Base-by-base conservation (phyloP, 2,797 vertebrate species). In the Halcyon badia region DNA sequence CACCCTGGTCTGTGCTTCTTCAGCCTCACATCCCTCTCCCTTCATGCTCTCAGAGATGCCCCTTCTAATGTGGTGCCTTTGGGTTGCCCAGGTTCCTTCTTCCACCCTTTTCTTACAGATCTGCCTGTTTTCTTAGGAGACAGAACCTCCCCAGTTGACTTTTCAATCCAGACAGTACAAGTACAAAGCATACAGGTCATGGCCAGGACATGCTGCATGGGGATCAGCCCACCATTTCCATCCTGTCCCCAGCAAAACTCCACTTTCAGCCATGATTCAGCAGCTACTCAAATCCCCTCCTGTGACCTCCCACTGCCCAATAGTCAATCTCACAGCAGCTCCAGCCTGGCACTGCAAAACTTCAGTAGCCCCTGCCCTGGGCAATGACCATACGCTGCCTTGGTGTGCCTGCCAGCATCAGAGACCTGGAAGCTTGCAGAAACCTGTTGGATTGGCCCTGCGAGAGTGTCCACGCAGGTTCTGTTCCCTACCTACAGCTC, bases 191-290 rank as follows among this genome's bases (percentile, higher is more conserved):
- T 71, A 54, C 95, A 96, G 56, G 82, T 82, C 87, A 91, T 0
- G 0, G 79, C 79, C 66, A 80, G 1, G 1, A 39, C 0, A 0
- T 41, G 68, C 42, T 57, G 84, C 65, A 10, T 0, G 0, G 48
- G 80, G 72, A 78, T 42, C 72, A 90, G 41, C 44, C 52, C 49
- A 90, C 10, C 49, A 65, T 46, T 65, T 91, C 83, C 92, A 85
- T 94, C 80, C 62, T 46, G 9, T 66, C 52, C 9, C 0, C 5
- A 1, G 60, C 28, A 85, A 66, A 89, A 52, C n/a, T 68, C 26
- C 58, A 61, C 52, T 46, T 73, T 65, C 87, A 64, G 39, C 39
- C 75, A 22, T 2, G 0, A 46, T 2, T 3, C 22, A 56, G 66
- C 49, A 78, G 79, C 28, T 0, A 0, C 64, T 37, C 19, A 46